These are phyloP conservation scores for Ceyx cyanopectus DNA, from an alignment of 2,113 vertebrate genomes.

Conservation along the genomic window DNA sequence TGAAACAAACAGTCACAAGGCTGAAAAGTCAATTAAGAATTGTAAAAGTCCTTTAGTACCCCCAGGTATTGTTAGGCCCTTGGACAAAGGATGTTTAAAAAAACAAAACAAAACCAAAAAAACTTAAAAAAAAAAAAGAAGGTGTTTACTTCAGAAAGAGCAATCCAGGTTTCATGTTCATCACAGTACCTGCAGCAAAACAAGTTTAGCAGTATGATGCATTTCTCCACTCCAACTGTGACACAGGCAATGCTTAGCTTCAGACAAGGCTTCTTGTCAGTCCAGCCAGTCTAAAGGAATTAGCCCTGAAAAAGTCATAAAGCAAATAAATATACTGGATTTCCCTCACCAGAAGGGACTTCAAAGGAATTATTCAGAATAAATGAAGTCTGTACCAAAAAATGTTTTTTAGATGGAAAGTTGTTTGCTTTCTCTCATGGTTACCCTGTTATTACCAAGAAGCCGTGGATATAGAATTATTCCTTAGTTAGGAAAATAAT, in stretches of 20 bases:
- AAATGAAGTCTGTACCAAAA: not conserved
- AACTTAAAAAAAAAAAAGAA: not conserved
- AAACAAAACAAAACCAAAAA: not conserved
- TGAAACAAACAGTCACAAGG: conserved; percentile 5
- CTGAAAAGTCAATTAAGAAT: conserved; percentile 30
- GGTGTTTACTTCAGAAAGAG: not conserved
- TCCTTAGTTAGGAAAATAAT: not conserved
- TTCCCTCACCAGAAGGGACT: not conserved
- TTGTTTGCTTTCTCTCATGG: not conserved
- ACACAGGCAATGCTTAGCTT: not conserved
- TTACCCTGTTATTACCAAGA: not conserved
- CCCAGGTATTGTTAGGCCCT: conserved; percentile 29
- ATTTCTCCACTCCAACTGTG: not conserved
- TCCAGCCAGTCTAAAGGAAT: not conserved
- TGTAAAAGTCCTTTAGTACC: not conserved
- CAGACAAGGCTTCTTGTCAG: not conserved
- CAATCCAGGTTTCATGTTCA: not conserved
- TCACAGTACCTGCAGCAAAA: not conserved
- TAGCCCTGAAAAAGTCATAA: not conserved
- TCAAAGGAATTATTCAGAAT: not conserved
- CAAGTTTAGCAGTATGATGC: not conserved
- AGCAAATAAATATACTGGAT: not conserved
- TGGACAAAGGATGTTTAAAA: conserved; percentile 38
- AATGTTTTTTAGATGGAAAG: not conserved
- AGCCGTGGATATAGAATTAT: not conserved